phyloP scores from a whole-genome alignment of 2,888 invertebrate species.

The Volucella inanis region DNA sequence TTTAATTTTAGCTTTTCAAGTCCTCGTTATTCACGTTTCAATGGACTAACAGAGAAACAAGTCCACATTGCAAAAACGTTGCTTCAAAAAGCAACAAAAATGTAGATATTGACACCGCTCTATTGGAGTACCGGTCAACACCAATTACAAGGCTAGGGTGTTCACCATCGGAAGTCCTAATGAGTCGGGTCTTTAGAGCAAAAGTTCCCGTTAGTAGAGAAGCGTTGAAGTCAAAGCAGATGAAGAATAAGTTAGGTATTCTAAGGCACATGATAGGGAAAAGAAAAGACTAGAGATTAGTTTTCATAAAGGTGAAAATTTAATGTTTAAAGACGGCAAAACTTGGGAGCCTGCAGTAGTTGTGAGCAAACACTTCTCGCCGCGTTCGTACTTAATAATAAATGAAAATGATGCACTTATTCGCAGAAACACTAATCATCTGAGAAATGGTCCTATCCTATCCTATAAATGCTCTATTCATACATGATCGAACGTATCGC shows the following conservation, averaged over 20 bases:
- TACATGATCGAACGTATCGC: slow-evolving; percentile 6
- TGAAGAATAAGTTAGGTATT: no score
- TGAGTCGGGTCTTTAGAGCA: no score
- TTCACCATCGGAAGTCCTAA: no score
- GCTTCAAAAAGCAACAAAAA: background rate
- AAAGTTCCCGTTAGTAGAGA: no score
- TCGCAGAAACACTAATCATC: slow-evolving; percentile 1
- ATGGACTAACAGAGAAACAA: no score
- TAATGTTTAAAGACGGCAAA: no score
- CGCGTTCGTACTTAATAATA: background rate
- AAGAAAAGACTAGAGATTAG: no score
- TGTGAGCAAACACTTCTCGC: background rate
- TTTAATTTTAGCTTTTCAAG: no score
- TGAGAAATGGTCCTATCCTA: background rate
- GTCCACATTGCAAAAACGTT: background rate
- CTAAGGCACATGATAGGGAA: rapidly evolving
- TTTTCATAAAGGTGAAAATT: no score
- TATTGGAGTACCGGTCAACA: slow-evolving; percentile 1
- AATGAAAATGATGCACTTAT: slow-evolving; percentile 1
- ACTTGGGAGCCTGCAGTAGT: background rate
- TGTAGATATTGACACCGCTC: background rate
- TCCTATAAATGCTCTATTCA: background rate
- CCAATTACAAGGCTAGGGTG: background rate
- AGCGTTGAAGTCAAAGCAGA: no score
- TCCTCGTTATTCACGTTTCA: no score